Conservation (phyloP, 1,140 invertebrate genomes). For the Temnothorax nylanderi region DNA sequence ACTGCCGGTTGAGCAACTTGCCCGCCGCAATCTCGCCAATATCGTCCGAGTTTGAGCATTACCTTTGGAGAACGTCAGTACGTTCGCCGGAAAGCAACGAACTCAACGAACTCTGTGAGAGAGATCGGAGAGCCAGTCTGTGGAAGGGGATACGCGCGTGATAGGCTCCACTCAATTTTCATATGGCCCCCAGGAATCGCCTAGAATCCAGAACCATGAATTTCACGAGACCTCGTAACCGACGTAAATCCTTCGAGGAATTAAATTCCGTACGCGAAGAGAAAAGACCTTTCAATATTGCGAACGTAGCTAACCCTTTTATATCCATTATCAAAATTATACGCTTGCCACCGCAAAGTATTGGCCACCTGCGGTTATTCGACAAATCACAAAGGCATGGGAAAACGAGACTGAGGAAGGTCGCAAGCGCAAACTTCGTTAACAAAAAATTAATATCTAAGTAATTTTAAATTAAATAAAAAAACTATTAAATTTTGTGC, state of each 20-base stretch:
- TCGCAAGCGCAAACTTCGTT: constrained; percentile 23
- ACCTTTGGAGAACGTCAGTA: constrained; percentile 38
- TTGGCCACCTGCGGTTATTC: neutral
- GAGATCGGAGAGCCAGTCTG: neutral
- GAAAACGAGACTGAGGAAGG: constrained; percentile 13
- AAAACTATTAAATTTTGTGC: neutral
- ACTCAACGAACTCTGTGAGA: constrained; percentile 30
- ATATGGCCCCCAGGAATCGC: neutral
- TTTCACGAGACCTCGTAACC: constrained; percentile 35
- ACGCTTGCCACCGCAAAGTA: constrained; percentile 32
- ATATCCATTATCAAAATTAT: constrained; percentile 67
- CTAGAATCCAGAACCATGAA: constrained; percentile 29
- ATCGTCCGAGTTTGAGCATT: constrained; percentile 57
- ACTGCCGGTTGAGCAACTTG: constrained; percentile 44
- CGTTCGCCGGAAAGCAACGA: constrained; percentile 34
- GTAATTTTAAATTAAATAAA: neutral
- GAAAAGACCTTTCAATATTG: neutral
- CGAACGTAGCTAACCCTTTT: constrained; percentile 32
- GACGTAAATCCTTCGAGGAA: constrained; percentile 43
- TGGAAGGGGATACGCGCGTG: neutral
- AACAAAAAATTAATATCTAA: constrained; percentile 8
- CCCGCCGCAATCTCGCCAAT: constrained; percentile 52
- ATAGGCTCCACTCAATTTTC: constrained; percentile 38
- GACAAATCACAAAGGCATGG: constrained; percentile 55
- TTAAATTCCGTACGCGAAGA: constrained; percentile 41